Percentiles rank a stretch among this genome's conserved stretches.
Conservation (phyloP, 35 echinoderm and acorn worm genomes). For the Hemicentrotus pulcherrimus region DNA sequence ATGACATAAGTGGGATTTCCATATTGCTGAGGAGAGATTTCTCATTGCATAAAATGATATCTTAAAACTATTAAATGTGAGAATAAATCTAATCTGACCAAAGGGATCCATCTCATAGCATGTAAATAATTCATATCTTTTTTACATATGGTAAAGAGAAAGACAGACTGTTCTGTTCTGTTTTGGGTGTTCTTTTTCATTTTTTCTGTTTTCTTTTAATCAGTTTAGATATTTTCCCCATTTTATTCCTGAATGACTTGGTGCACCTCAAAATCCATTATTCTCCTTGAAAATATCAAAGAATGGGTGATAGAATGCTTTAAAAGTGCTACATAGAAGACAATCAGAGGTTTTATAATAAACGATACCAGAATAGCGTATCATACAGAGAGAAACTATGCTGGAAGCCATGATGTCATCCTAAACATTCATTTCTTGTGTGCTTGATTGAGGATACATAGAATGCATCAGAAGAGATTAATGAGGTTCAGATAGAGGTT, state of each 20-base stretch:
- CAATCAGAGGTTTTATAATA: no score
- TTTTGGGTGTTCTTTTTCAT: not conserved
- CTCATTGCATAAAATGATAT: not conserved
- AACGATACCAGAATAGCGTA: not conserved
- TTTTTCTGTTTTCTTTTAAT: not conserved
- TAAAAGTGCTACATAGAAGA: no score
- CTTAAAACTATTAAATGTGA: not conserved
- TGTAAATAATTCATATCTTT: no score
- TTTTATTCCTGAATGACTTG: no score
- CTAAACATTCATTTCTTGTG: constrained; percentile 70
- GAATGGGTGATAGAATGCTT: not conserved
- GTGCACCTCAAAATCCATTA: no score
- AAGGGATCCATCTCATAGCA: no score
- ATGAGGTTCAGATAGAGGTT: constrained; percentile 94
- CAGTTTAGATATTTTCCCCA: no score
- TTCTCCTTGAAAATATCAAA: not conserved
- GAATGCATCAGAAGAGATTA: constrained; percentile 94
- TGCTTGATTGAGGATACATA: constrained; percentile 81
- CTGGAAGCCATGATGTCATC: not conserved
- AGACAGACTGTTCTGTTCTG: not conserved
- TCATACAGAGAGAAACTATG: not conserved
- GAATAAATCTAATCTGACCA: no score
- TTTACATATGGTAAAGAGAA: no score
- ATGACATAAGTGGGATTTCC: not conserved
- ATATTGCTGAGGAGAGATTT: not conserved